Evolutionary conservation across 37 sponge, comb jelly and placozoan genomes (phyloP).

Genomic region (Halichondria panicea): DNA sequence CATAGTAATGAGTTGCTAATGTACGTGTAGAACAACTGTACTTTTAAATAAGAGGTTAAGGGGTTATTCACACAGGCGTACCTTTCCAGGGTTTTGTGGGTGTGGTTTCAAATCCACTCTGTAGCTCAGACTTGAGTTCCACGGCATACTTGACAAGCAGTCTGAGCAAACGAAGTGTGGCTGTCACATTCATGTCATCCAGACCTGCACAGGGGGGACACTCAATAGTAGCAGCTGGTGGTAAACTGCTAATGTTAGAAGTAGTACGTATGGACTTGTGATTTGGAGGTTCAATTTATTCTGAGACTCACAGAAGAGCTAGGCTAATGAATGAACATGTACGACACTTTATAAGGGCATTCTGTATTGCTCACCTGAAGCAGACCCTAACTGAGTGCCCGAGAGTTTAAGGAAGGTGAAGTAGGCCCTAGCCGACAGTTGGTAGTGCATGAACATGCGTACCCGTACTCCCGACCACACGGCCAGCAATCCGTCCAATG

Average conservation of each 20-base stretch:
- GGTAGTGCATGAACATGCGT: conserved; percentile 89
- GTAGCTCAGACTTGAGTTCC: conserved; percentile 82
- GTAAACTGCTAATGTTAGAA: background rate
- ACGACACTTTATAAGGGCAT: no score
- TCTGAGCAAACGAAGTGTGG: conserved; percentile 78
- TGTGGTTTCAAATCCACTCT: conserved; percentile 75
- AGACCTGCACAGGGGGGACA: conserved; percentile 64
- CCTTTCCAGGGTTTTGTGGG: conserved; percentile 95
- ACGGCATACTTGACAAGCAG: conserved; percentile 86
- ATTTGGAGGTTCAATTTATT: no score
- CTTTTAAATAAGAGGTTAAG: no score
- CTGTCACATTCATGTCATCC: conserved; percentile 92
- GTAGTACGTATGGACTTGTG: no score
- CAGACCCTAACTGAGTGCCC: conserved; percentile 51
- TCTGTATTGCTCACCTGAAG: conserved; percentile 10
- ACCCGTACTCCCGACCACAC: conserved; percentile 80
- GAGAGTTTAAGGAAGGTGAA: conserved; percentile 86
- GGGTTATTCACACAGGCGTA: no score
- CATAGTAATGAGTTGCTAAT: no score
- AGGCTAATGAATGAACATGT: no score
- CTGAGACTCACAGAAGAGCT: no score
- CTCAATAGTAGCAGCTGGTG: conserved; percentile 14
- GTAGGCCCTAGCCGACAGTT: conserved; percentile 87
- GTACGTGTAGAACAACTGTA: no score
- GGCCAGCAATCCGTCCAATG: conserved; percentile 62